These are phyloP conservation scores for Propithecus deckenii DNA, from an alignment of 2,797 vertebrate genomes.

Conservation along the genomic window DNA sequence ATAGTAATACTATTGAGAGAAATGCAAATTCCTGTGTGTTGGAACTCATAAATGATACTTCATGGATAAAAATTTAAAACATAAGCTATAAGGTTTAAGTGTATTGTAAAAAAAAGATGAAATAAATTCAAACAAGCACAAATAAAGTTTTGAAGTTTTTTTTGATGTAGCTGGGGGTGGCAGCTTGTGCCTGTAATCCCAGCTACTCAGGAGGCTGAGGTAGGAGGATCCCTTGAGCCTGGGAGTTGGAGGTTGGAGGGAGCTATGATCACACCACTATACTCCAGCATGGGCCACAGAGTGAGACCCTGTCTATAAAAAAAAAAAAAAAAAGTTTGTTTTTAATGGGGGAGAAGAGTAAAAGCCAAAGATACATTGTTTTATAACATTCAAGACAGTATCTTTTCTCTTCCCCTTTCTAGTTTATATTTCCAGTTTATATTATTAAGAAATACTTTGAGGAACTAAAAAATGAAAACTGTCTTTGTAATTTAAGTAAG, in stretches of 20 bases:
- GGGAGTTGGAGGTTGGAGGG: background rate
- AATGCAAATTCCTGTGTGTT: constrained; percentile 15
- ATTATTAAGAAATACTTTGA: constrained; percentile 56
- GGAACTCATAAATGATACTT: constrained; percentile 19
- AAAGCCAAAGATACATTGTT: constrained; percentile 35
- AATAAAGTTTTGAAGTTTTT: constrained; percentile 33
- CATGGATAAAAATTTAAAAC: constrained; percentile 28
- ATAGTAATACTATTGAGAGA: background rate
- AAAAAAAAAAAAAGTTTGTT: background rate
- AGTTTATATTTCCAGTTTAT: constrained; percentile 43
- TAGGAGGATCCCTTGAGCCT: background rate
- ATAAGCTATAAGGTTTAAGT: background rate
- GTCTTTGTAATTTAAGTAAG: constrained; percentile 56
- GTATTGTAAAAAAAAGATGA: constrained; percentile 31
- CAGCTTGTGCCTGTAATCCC: background rate
- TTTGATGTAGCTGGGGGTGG: background rate
- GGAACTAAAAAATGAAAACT: constrained; percentile 54
- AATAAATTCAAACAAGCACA: constrained; percentile 29
- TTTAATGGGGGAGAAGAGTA: background rate
- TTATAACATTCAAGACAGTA: constrained; percentile 23
- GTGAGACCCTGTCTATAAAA: background rate
- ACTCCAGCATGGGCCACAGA: background rate
- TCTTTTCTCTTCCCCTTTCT: constrained; percentile 26
- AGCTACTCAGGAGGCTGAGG: background rate
- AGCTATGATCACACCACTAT: background rate